Evolutionary conservation across 2,797 vertebrate species (phyloP), one percentile per base, ranked within the genome.

Genomic region (Microtus californicus): DNA sequence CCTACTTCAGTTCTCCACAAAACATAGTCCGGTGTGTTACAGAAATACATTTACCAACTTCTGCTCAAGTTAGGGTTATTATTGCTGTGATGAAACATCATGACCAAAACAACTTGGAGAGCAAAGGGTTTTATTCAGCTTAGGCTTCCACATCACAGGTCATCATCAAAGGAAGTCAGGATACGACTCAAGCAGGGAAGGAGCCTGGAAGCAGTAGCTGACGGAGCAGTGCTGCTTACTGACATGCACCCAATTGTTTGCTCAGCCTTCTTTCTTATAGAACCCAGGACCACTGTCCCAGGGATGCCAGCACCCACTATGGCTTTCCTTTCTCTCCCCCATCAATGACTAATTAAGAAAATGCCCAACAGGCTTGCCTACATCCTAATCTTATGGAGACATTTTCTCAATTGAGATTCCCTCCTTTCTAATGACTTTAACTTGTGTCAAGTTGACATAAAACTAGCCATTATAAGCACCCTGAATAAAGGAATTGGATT

Each of bases 401-500:
- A 45, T 63, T 65, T 34, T 11, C 40, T 83, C 27, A 83, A 4
- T 34, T 45, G 29, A 65, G 29, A 9, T 5, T 45, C 40, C 37
- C 81, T 19, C 37, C 29, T 43, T 2, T 83, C 59, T 65, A 17
- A 65, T 7, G 81, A 65, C 19, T 65, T 11, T 12, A 83, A 17
- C 29, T 34, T 65, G 27, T 59, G 27, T 23, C 40, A 65, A 21
- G 27, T 7, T 83, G 59, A 45, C 81, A 65, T 5, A 34, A 83
- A 65, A 83, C 9, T 65, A 65, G 25, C 23, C 56, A 29, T 40
- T 65, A 31, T 34, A 45, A 65, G 40, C 31, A 2, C 45, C 25
- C 80, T 94, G 43, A 77, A 80, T 73, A 73, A 83, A 83, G 56
- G 79, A 96, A 89, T 3, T 48, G n/a, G 5, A 56, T 11, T 85